Percentiles rank a stretch among this genome's conserved stretches.
Evolutionary conservation across 2,797 vertebrate species (phyloP).

Genomic region (Hydrolagus colliei): DNA sequence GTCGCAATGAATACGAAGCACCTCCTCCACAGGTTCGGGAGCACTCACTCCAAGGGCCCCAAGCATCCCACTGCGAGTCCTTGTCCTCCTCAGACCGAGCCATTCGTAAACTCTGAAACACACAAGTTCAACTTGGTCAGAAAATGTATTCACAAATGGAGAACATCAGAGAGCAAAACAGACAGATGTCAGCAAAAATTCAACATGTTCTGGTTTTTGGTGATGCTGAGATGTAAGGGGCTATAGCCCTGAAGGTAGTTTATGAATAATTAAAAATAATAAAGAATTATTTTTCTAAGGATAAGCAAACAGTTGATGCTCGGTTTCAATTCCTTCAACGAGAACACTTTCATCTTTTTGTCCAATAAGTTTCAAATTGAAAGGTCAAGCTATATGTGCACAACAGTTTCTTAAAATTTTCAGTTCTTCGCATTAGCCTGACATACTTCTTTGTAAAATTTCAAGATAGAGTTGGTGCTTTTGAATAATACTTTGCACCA

Average conservation of each 20-base stretch:
- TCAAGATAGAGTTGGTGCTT: not conserved
- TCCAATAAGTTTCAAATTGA: not conserved
- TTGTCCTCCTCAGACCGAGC: slow-evolving; percentile 84
- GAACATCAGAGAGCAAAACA: not conserved
- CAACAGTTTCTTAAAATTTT: not conserved
- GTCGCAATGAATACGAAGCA: slow-evolving; percentile 84
- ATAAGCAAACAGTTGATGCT: not conserved
- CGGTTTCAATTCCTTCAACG: slow-evolving; percentile 5
- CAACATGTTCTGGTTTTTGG: not conserved
- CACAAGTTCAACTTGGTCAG: slow-evolving; percentile 24
- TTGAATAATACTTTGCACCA: not conserved
- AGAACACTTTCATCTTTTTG: not conserved
- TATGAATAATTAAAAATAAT: slow-evolving; percentile 21
- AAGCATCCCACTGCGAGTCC: slow-evolving; percentile 86
- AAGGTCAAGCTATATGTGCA: not conserved
- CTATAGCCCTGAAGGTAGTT: slow-evolving; percentile 7
- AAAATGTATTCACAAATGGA: slow-evolving; percentile 2
- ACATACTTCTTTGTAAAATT: slow-evolving; percentile 5
- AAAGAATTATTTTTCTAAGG: slow-evolving; percentile 5
- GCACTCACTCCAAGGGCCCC: slow-evolving; percentile 92
- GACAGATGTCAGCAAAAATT: not conserved
- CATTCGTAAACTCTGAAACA: slow-evolving; percentile 74
- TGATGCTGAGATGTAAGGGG: not conserved
- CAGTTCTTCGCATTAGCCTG: not conserved
- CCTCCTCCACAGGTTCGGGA: slow-evolving; percentile 90